Conservation (phyloP, 2,888 invertebrate species). For the Cheiracanthium punctorium region DNA sequence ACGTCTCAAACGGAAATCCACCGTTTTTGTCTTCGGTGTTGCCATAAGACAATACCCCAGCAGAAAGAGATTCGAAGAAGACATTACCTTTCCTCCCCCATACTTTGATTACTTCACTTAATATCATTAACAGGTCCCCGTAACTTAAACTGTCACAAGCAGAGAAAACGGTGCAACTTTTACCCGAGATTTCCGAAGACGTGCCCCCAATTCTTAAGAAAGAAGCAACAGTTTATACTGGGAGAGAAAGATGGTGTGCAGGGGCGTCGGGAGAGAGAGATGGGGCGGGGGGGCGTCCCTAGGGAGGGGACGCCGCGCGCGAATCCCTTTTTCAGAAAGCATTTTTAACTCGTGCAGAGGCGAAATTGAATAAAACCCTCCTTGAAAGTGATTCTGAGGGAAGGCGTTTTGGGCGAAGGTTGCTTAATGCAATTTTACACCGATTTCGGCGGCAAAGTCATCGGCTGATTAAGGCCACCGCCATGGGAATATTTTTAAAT, state of each 20-base stretch:
- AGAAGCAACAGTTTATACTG: not conserved
- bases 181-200: not conserved
- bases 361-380: slow-evolving; percentile 13
- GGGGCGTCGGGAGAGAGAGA: no score
- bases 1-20: no score
- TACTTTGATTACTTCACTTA: not conserved
- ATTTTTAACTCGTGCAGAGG: not conserved
- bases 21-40: no score
- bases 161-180: not conserved
- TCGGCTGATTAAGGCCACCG: slow-evolving; percentile 54
- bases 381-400: slow-evolving; percentile 40
- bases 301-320: not conserved
- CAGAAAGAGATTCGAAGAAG: no score
- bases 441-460: slow-evolving; percentile 46
- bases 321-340: slow-evolving; percentile 6
- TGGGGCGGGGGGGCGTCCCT: not conserved
- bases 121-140: not conserved
- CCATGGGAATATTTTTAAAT: slow-evolving; percentile 59
- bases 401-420: slow-evolving; percentile 12
- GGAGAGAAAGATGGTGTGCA: not conserved
- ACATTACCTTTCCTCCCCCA: no score
- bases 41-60: no score
- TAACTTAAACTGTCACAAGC: slow-evolving; percentile 5
- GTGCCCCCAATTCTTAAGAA: not conserved
- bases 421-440: slow-evolving; percentile 57